phyloP scores from a whole-genome alignment of 2,113 vertebrate genomes.

The Crotophaga sulcirostris region DNA sequence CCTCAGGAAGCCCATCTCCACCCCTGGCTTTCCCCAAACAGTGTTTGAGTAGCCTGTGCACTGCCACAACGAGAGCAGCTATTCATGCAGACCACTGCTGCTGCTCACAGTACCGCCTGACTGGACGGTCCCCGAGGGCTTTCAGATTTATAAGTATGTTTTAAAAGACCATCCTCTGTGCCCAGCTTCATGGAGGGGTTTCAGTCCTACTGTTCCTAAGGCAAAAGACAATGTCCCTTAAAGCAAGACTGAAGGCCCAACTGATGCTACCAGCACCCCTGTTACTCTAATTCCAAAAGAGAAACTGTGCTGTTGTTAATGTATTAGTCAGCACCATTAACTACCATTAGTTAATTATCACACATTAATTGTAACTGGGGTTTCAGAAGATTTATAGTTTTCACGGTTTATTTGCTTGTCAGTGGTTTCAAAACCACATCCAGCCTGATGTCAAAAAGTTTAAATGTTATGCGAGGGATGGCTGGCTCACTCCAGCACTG shows the following conservation, averaged over 20 bases:
- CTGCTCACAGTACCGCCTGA: not conserved
- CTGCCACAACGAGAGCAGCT: not conserved
- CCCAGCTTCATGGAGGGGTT: not conserved
- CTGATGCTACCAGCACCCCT: not conserved
- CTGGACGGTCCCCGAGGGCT: fast-evolving
- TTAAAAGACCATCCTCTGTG: not conserved
- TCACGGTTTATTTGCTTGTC: not conserved
- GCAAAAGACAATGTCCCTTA: not conserved
- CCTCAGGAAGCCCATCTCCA: not conserved
- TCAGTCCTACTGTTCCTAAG: not conserved
- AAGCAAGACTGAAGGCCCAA: not conserved
- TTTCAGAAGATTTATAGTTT: not conserved
- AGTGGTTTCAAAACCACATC: not conserved
- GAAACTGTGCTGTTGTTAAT: not conserved
- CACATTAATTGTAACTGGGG: not conserved
- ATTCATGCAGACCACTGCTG: not conserved
- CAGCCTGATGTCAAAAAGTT: not conserved
- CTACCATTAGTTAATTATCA: not conserved
- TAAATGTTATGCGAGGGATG: not conserved
- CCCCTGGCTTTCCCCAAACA: not conserved
- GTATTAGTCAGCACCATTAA: not conserved
- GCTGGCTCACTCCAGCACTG: not conserved
- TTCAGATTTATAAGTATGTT: not conserved
- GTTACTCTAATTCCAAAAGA: not conserved
- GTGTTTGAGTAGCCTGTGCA: fast-evolving